Base-by-base conservation (phyloP, 2,113 vertebrate species). In the Phylloscopus trochiloides region DNA sequence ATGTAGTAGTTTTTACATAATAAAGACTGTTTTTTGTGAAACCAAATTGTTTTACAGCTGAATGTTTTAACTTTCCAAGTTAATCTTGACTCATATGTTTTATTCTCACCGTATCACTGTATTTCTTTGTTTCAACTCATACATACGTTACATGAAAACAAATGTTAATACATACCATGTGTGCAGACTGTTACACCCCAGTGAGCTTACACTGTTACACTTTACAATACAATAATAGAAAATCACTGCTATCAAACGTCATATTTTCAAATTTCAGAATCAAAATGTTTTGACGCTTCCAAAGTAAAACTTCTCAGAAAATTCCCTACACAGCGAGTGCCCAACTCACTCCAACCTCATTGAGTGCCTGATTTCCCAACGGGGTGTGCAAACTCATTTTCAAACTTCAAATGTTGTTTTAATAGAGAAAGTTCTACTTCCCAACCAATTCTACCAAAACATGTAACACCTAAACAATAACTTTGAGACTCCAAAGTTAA, bases 1-100 rank as follows among this genome's bases (percentile, higher is more conserved):
- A 77, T 91, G 72, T 40, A 89, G 84, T 52, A 77, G 75, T 67
- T 97, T 95, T 94, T 95, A 91, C 86, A 86, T 91, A 92, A 91
- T 77, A 87, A 91, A 92, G 77, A 55, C 59, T 2, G 0, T 6
- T 72, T 68, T 94, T 91, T 80, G 48, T 29, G 5, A 72, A 93
- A 86, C 28, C 18, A 70, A 88, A 93, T 88, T 79, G 47, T 78
- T 92, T 71, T 80, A 62, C 75, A 54, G 72, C 61, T 78, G 50
- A 62, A 58, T 31, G 40, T 67, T 92, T 92, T 78, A 91, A 67
- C 68, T 79, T 85, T 58, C 81, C 34, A 45, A 94, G 68, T 89
- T 86, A 85, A 91, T 89, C 65, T 85, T 78, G 48, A 84, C n/a
- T 87, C 70, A 24, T 31, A 59, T 2, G 5, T 88, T 96, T 84